phyloP scores from a whole-genome alignment of 2,113 vertebrate genomes.

The Synchiropus splendidus region DNA sequence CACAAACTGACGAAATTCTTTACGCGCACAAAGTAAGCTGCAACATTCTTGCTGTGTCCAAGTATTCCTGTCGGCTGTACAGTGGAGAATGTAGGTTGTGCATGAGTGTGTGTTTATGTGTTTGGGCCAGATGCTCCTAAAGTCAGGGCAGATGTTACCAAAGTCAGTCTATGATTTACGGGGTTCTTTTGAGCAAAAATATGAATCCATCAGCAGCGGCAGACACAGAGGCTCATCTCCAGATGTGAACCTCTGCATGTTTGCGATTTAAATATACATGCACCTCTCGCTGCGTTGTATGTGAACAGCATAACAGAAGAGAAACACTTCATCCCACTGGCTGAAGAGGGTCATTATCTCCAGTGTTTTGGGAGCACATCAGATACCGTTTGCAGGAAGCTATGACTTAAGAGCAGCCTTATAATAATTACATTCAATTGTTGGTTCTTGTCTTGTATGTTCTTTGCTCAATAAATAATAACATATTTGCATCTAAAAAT shows the following conservation, averaged over 20 bases:
- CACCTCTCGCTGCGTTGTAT: neutral
- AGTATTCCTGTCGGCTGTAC: neutral
- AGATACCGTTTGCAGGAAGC: no score
- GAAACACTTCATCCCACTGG: neutral
- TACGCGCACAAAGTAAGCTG: no score
- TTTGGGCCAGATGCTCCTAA: neutral
- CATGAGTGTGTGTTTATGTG: neutral
- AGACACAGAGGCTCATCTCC: conserved; percentile 6
- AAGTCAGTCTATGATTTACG: conserved; percentile 7
- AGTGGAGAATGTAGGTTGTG: no score
- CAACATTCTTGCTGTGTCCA: no score
- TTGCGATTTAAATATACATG: neutral
- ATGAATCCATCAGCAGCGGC: conserved; percentile 3
- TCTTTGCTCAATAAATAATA: no score
- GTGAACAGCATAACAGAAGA: neutral
- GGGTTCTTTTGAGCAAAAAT: conserved; percentile 3
- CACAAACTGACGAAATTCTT: no score
- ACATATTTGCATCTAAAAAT: no score
- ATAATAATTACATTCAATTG: no score
- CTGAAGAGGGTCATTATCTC: no score
- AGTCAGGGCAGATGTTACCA: conserved; percentile 8
- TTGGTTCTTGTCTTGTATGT: no score
- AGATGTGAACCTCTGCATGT: conserved; percentile 17
- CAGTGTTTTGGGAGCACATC: no score
- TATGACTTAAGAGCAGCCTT: no score